Conservation (phyloP, 2,888 invertebrate genomes). For the Brenthis ino region DNA sequence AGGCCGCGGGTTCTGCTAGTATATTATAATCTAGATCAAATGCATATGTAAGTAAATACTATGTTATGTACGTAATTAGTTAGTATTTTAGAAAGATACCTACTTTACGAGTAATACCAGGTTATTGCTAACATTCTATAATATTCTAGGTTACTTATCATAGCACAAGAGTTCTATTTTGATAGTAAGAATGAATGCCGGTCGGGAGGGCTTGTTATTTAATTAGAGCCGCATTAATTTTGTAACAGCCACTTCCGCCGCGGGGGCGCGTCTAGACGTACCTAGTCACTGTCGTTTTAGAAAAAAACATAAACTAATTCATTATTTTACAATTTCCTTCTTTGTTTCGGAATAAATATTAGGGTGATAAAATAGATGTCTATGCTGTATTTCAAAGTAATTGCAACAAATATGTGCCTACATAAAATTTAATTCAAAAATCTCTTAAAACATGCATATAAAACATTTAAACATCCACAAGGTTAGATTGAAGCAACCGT, state of each 20-base stretch:
- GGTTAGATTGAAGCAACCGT: constrained; percentile 69
- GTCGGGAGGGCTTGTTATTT: constrained; percentile 73
- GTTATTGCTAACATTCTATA: neutral
- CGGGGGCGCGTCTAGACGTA: constrained; percentile 40
- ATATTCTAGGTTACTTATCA: neutral
- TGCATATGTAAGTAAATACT: too few species aligned
- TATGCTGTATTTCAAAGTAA: too few species aligned
- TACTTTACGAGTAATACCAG: too few species aligned
- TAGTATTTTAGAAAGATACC: too few species aligned
- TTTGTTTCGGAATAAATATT: too few species aligned
- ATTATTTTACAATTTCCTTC: neutral
- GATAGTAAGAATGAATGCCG: constrained; percentile 59
- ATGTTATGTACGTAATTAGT: too few species aligned
- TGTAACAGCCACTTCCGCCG: constrained; percentile 65
- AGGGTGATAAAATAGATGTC: too few species aligned
- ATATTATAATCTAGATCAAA: too few species aligned
- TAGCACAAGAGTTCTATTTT: constrained; percentile 57
- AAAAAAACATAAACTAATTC: constrained; percentile 23
- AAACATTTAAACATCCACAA: constrained; percentile 48
- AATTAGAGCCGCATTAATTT: constrained; percentile 77
- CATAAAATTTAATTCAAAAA: neutral
- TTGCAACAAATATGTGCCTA: neutral
- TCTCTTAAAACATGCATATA: constrained; percentile 10
- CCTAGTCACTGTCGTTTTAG: constrained; percentile 15
- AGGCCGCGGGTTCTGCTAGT: too few species aligned